phyloP scores from a whole-genome alignment of 2,888 invertebrate species.

The Cenopis cana region DNA sequence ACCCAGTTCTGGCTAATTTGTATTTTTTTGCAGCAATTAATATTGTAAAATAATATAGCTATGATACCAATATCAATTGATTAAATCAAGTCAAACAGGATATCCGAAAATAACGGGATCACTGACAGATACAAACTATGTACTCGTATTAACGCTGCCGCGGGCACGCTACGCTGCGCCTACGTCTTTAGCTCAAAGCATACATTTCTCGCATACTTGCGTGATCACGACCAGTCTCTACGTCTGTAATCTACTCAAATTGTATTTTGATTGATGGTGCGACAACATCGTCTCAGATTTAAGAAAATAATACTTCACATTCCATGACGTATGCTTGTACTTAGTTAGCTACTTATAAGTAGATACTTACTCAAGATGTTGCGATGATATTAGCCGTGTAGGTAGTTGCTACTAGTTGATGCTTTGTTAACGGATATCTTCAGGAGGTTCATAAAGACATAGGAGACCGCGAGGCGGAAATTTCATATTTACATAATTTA shows the following conservation, averaged over 20 bases:
- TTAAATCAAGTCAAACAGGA: constrained; percentile 25
- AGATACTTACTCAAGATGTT: not conserved
- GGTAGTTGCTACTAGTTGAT: not conserved
- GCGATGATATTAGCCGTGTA: not conserved
- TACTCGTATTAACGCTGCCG: constrained; percentile 3
- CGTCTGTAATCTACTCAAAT: not conserved
- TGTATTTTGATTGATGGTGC: not conserved
- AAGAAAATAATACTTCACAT: no score
- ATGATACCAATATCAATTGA: constrained; percentile 3
- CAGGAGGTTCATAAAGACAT: not conserved
- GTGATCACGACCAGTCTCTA: not conserved
- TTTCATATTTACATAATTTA: not conserved
- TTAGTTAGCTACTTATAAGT: not conserved
- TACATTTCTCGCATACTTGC: constrained; percentile 24
- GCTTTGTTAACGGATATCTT: not conserved
- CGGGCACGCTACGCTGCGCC: constrained; percentile 25
- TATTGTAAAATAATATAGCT: constrained; percentile 5
- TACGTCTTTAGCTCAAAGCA: constrained; percentile 23
- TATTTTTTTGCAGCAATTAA: not conserved
- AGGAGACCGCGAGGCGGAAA: not conserved
- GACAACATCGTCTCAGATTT: not conserved
- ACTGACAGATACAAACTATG: constrained; percentile 14
- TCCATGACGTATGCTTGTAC: no score
- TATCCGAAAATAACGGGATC: constrained; percentile 35
- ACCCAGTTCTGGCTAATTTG: not conserved